Base-by-base conservation (phyloP, 2,888 invertebrate genomes). In the Steinernema scapterisci region DNA sequence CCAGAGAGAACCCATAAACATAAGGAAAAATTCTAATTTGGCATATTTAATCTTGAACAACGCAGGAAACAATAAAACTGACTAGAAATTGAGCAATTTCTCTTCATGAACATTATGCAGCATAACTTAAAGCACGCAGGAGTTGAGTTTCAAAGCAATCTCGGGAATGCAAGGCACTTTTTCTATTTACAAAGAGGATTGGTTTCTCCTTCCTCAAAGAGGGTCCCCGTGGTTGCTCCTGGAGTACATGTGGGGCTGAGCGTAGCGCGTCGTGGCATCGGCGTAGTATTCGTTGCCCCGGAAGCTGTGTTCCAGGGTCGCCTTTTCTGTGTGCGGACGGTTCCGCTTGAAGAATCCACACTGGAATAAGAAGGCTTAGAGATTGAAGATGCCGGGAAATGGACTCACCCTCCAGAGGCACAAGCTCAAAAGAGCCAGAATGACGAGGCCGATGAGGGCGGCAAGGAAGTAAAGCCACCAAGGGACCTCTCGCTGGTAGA, bases 331-430 rank as follows among this genome's bases (percentile, higher is more conserved):
- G 31, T 63, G 86, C n/a, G 87, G 87, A 31, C 87, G 84, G 31
- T 86, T 84, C n/a, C 87, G 83, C 74, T 87, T 87, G 84, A 87
- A 87, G 85, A 87, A 87, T 23, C 87, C 87, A 74, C 84, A 83
- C 86, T 87, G 77, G 78, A 86, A 79, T 38, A 38, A 38, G 38
- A 9, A 9, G 38, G 45, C n/a, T n/a, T n/a, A n/a, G n/a, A 25
- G 23, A 16, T 48, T 21, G 6, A 16, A 21, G n/a, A 16, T 5
- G 38, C 70, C 11, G 9, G 21, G n/a, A n/a, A n/a, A n/a, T n/a
- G n/a, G n/a, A 31, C 83, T 76, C 25, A 87, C 87, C 84, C 84
- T 83, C 85, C 85, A 87, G 45, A 87, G 81, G 16, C 85, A 81
- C 48, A 85, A 79, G 73, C 85, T 82, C 73, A 87, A 79, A 25